phyloP scores from a whole-genome alignment of 2,113 vertebrate species.

The Triplophysa tibetana region DNA sequence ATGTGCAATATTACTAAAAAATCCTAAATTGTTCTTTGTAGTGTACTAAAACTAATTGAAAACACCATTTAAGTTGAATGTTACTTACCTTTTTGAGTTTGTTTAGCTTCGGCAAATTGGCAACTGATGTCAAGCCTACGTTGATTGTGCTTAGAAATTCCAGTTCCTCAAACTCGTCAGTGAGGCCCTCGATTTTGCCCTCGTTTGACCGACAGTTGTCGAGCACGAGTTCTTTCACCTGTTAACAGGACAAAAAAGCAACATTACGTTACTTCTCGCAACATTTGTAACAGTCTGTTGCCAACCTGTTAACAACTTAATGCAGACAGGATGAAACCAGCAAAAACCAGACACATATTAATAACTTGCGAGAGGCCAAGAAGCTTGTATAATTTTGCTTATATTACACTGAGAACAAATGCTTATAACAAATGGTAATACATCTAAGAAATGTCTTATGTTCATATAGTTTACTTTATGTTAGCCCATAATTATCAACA shows the following conservation, averaged over 20 bases:
- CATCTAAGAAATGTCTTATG: neutral
- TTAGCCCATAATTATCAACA: neutral
- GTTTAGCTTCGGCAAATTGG: constrained; percentile 96
- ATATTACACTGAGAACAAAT: neutral
- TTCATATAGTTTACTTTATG: too few species aligned
- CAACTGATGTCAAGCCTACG: constrained; percentile 90
- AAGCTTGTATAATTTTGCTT: neutral
- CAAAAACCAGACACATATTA: constrained; percentile 56
- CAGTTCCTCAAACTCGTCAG: constrained; percentile 96
- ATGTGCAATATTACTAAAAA: constrained; percentile 23
- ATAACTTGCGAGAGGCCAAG: constrained; percentile 49
- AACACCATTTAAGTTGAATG: neutral
- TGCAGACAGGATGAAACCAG: constrained; percentile 18
- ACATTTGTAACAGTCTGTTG: constrained; percentile 35
- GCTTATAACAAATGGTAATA: neutral
- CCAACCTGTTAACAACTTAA: constrained; percentile 33
- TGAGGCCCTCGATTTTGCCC: constrained; percentile 95
- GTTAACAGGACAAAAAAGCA: constrained; percentile 7
- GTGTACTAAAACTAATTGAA: too few species aligned
- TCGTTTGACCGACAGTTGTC: constrained; percentile 96
- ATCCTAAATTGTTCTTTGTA: neutral
- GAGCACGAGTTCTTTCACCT: constrained; percentile 97
- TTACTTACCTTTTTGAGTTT: constrained; percentile 95
- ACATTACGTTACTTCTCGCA: neutral
- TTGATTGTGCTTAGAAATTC: constrained; percentile 98